Evolutionary conservation across 2,797 vertebrate species (phyloP), one percentile per base, ranked within the genome.

Genomic region (Heterohyrax brucei): DNA sequence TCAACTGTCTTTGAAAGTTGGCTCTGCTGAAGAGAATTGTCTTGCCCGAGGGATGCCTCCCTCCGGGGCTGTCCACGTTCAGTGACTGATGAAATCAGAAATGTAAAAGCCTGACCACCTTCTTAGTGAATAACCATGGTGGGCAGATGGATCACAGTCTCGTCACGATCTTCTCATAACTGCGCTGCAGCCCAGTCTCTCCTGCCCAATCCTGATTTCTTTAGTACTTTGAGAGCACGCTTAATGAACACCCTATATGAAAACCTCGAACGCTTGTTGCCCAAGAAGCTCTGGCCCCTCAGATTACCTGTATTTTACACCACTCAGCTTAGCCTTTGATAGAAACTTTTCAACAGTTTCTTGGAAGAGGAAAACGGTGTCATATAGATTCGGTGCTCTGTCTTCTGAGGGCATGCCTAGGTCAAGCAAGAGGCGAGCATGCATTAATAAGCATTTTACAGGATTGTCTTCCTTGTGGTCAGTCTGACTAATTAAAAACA

Each of bases 401-500:
- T 76, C 50, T 96, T 91, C 30, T 72, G 64, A 80, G 48, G 22
- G n/a, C 7, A 30, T 33, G 1, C 72, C 76, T 79, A 61, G 56
- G 56, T 91, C 59, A 85, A 88, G 82, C 44, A 85, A 91, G 10
- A 91, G 46, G 9, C 9, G 79, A 30, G 14, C 87, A n/a, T 39
- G 12, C 76, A 66, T 53, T 76, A 61, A 80, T 14, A 68, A 83
- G 16, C 13, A 79, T 79, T 76, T 91, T 77, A 72, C 62, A 66
- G 28, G 48, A 61, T 83, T 91, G 62, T 73, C 33, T 86, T 46
- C 12, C 28, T 95, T 79, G 4, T 87, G 22, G 18, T 86, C 33
- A 68, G 79, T 46, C 87, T 87, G 39, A 77, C 26, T 95, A 28
- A 87, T 70, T 92, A 62, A 90, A 75, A 89, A 18, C 39, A 48